Conservation (phyloP, 1,140 invertebrate genomes). For the Aphelenchoides besseyi region DNA sequence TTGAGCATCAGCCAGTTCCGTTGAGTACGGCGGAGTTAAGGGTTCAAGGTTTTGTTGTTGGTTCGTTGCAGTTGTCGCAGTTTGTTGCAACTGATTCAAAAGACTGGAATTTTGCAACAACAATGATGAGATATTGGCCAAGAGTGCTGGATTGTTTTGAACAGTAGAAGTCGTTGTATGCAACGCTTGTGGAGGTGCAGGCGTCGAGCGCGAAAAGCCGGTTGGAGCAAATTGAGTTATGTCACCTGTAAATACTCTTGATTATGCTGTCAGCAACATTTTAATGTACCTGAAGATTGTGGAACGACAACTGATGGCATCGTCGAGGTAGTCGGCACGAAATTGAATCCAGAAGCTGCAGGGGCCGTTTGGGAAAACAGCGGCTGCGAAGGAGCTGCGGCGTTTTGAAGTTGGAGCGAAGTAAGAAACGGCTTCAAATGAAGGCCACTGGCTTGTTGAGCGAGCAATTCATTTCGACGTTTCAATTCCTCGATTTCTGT, state of each 20-base stretch:
- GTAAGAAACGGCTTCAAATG: constrained; percentile 18
- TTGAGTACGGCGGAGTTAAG: constrained; percentile 11
- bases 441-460: constrained; percentile 21
- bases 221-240: background rate
- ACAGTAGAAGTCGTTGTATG: background rate
- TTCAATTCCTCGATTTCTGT: constrained; percentile 42
- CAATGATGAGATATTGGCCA: constrained; percentile 22
- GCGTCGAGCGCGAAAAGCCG: background rate
- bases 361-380: background rate
- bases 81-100: constrained; percentile 24
- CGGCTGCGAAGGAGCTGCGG: background rate
- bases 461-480: constrained; percentile 37
- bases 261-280: too few relatives aligned
- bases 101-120: constrained; percentile 25
- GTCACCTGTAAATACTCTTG: background rate
- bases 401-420: constrained; percentile 19
- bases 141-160: background rate
- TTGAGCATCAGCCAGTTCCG: constrained; percentile 13
- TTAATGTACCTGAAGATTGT: background rate
- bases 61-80: background rate
- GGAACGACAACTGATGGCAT: too few relatives aligned
- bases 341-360: constrained; percentile 8
- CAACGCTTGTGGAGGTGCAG: background rate
- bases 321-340: constrained; percentile 16
- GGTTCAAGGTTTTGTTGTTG: constrained; percentile 3